These are phyloP conservation scores for Prochilodus magdalenae DNA, from an alignment of 2,113 vertebrate species.

Conservation along the genomic window DNA sequence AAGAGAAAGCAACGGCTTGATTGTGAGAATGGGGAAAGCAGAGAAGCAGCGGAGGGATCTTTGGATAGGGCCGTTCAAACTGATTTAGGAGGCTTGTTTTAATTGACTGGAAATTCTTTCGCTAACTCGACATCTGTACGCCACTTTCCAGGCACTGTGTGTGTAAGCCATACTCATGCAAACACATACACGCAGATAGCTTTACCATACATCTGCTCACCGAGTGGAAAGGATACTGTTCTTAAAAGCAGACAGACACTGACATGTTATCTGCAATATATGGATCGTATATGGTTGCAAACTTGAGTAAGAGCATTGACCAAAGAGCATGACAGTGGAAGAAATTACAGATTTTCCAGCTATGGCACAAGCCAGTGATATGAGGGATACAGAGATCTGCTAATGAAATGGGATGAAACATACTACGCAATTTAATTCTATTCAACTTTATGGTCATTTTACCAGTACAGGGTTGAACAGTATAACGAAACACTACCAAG, in stretches of 20 bases:
- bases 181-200: constrained; percentile 16
- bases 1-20: constrained; percentile 7
- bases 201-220: constrained; percentile 46
- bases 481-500: too few relatives aligned
- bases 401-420: background rate
- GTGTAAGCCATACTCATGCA: background rate
- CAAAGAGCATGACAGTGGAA: constrained; percentile 42
- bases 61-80: constrained; percentile 1
- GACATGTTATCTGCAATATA: constrained; percentile 42
- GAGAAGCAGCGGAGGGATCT: background rate
- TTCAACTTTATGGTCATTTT: too few relatives aligned
- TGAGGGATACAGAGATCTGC: constrained; percentile 32
- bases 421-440: too few relatives aligned
- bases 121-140: constrained; percentile 37
- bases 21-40: constrained; percentile 45
- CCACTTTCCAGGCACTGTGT: constrained; percentile 21
- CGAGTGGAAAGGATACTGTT: constrained; percentile 31
- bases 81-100: constrained; percentile 37
- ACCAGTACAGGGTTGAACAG: too few relatives aligned
- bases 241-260: constrained; percentile 26
- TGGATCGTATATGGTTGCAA: constrained; percentile 38
- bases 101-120: constrained; percentile 40
- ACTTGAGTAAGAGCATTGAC: constrained; percentile 3
- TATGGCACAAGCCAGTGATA: background rate
- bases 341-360: constrained; percentile 42